These are phyloP conservation scores for Drosophila birchii DNA, from an alignment of 2,888 invertebrate species.

Conservation along the genomic window DNA sequence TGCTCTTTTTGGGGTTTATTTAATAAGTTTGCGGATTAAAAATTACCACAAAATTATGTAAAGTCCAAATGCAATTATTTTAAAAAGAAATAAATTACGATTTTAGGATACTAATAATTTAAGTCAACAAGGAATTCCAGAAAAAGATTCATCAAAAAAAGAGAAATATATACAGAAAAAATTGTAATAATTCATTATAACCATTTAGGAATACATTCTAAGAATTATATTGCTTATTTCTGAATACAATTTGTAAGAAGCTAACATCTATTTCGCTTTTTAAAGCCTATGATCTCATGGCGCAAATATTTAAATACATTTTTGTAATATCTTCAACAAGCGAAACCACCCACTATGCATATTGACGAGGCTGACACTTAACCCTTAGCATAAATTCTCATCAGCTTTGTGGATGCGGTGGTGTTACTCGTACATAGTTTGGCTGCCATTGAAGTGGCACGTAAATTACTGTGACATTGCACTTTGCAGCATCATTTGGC, in stretches of 20 bases:
- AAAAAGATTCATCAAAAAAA: neutral
- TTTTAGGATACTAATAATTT: neutral
- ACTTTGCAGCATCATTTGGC: slow-evolving; percentile 75
- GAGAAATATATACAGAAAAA: neutral
- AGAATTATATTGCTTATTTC: neutral
- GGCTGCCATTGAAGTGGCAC: slow-evolving; percentile 44
- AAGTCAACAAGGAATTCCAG: neutral
- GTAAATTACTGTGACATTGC: slow-evolving; percentile 81
- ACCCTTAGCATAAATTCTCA: slow-evolving; percentile 79
- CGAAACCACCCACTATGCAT: slow-evolving; percentile 54
- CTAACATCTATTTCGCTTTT: neutral
- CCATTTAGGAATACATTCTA: neutral
- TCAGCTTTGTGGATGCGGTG: slow-evolving; percentile 50
- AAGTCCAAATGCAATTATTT: neutral
- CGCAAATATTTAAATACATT: slow-evolving; percentile 6
- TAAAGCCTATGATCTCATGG: neutral
- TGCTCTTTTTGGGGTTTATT: neutral
- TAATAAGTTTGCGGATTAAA: accelerated
- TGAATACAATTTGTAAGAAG: too few relatives aligned
- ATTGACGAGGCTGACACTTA: slow-evolving; percentile 61
- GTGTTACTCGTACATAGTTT: slow-evolving; percentile 1
- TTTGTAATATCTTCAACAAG: neutral
- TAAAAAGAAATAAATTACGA: neutral
- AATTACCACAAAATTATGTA: neutral
- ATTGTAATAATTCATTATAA: neutral